A percentile compares a stretch with the other conserved stretches of the same genome.
Evolutionary conservation across 2,797 vertebrate species (phyloP).

Genomic region (Diglossa cyanea): DNA sequence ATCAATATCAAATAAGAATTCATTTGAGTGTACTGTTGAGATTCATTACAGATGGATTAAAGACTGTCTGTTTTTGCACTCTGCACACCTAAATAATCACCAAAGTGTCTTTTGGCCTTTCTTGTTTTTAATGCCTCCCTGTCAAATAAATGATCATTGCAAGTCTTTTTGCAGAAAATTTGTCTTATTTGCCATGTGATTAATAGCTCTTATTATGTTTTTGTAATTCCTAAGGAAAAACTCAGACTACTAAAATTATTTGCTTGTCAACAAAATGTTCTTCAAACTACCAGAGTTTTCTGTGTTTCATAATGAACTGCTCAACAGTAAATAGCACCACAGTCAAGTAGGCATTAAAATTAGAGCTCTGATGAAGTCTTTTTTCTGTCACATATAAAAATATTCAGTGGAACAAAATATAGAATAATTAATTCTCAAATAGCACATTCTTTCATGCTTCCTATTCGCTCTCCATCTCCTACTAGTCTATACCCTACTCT

Average conservation of each 20-base stretch:
- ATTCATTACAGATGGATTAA: neutral
- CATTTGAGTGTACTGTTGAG: neutral
- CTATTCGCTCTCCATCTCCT: rapidly evolving
- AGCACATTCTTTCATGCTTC: neutral
- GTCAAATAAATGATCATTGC: neutral
- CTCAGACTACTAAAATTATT: neutral
- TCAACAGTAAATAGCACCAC: neutral
- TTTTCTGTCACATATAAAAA: neutral
- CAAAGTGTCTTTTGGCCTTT: neutral
- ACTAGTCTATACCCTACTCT: neutral
- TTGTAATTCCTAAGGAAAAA: neutral
- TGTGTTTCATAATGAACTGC: neutral
- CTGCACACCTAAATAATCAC: neutral
- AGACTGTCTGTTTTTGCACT: neutral
- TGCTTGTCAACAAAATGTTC: neutral
- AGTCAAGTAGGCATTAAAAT: neutral
- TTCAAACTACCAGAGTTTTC: neutral
- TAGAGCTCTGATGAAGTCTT: neutral
- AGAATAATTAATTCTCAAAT: neutral
- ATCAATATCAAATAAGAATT: neutral
- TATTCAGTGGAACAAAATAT: neutral
- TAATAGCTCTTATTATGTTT: neutral
- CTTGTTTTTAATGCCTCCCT: neutral
- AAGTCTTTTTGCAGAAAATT: neutral
- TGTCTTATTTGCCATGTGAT: neutral